Evolutionary conservation across 2,888 invertebrate genomes (phyloP).

Genomic region (Xylocampa areola): DNA sequence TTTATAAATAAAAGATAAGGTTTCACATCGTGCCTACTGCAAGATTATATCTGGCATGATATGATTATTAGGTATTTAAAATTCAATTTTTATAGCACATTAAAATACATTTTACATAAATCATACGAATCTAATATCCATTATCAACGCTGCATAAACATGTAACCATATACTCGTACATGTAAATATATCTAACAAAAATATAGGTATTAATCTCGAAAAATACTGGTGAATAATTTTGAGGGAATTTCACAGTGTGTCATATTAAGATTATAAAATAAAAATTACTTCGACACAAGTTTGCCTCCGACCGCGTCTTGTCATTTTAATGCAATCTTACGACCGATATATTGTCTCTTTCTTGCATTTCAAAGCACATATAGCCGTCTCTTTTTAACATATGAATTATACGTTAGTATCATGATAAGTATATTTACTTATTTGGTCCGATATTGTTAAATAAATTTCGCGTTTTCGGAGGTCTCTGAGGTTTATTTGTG

Average conservation of each 20-base stretch:
- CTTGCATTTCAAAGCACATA: conserved; percentile 9
- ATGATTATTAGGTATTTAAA: conserved; percentile 2
- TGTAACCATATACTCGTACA: conserved; percentile 4
- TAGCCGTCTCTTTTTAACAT: conserved; percentile 30
- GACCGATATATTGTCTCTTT: conserved; percentile 49
- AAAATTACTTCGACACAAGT: conserved; percentile 43
- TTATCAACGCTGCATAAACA: conserved; percentile 37
- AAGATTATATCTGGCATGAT: background rate
- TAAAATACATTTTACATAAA: conserved; percentile 30
- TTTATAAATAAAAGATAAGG: too few species aligned
- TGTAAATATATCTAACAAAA: conserved; percentile 8
- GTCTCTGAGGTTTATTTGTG: conserved; percentile 12
- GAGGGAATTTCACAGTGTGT: conserved; percentile 61
- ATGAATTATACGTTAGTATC: conserved; percentile 32
- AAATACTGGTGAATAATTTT: conserved; percentile 54
- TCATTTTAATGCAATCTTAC: conserved; percentile 64
- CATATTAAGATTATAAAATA: conserved; percentile 63
- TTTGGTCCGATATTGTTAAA: conserved; percentile 29
- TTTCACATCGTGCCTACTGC: too few species aligned
- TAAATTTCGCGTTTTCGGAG: conserved; percentile 29
- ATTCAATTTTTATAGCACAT: conserved; percentile 16
- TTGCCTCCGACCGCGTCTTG: conserved; percentile 50
- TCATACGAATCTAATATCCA: conserved; percentile 16
- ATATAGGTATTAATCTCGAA: conserved; percentile 42
- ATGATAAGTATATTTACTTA: conserved; percentile 46